Evolutionary conservation across 2,888 invertebrate genomes (phyloP).

Genomic region (Conchocele bisecta): DNA sequence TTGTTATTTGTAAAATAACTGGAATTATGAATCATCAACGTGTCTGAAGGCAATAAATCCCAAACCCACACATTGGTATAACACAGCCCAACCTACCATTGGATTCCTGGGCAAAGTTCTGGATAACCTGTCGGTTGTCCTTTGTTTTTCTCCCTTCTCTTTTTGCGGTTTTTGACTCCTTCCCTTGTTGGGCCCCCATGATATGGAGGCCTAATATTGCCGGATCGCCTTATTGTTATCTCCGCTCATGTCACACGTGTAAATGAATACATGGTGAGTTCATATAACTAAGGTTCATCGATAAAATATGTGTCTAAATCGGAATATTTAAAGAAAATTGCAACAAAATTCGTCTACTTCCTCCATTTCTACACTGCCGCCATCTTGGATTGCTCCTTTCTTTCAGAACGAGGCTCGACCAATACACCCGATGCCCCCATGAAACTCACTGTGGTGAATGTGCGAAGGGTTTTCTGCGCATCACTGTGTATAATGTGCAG

Average conservation of each 20-base stretch:
- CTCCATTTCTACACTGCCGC: constrained; percentile 61
- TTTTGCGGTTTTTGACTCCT: constrained; percentile 52
- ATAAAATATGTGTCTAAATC: not conserved
- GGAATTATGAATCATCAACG: no score
- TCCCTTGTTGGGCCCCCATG: constrained; percentile 70
- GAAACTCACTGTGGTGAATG: no score
- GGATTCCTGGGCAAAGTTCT: constrained; percentile 52
- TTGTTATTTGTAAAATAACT: no score
- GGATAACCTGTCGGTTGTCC: constrained; percentile 53
- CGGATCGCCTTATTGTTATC: no score
- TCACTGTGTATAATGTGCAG: no score
- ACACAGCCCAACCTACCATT: constrained; percentile 60
- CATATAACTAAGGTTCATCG: not conserved
- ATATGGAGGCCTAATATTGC: constrained; percentile 47
- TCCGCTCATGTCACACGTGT: constrained; percentile 12
- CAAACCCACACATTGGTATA: no score
- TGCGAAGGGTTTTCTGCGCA: no score
- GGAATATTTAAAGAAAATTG: not conserved
- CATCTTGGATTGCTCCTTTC: constrained; percentile 57
- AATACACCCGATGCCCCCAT: constrained; percentile 2
- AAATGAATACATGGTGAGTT: not conserved
- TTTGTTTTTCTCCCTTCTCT: constrained; percentile 60
- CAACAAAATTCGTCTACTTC: constrained; percentile 40
- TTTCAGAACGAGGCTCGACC: constrained; percentile 51
- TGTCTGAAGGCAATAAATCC: no score